phyloP scores from a whole-genome alignment of 2,113 vertebrate genomes.

The Ophthalmolycus amberensis region DNA sequence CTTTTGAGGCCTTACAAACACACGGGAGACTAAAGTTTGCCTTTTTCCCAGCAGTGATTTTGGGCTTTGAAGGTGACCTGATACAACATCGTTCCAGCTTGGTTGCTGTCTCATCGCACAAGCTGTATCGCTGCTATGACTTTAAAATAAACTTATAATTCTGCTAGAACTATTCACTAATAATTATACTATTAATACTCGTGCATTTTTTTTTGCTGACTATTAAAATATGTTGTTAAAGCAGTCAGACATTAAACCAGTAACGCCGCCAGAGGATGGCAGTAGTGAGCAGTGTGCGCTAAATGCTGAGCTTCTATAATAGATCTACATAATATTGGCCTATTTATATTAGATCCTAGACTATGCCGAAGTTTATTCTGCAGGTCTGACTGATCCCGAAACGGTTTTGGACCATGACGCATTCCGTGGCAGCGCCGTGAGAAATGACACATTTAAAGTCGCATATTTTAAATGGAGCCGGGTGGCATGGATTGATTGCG shows the following conservation, averaged over 20 bases:
- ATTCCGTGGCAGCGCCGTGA: neutral
- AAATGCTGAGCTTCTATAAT: neutral
- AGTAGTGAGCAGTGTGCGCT: constrained; percentile 11
- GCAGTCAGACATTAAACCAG: neutral
- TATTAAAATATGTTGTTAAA: no score
- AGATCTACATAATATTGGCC: neutral
- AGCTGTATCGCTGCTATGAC: neutral
- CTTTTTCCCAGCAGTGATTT: neutral
- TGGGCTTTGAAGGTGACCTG: constrained; percentile 17
- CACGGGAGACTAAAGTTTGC: neutral
- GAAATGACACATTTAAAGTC: neutral
- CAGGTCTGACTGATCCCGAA: neutral
- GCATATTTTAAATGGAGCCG: neutral
- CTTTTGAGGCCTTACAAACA: neutral
- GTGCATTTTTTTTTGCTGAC: no score
- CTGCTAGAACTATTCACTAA: no score
- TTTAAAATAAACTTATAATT: neutral
- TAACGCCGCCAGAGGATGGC: constrained; percentile 16
- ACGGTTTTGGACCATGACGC: accelerated
- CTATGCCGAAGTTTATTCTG: neutral
- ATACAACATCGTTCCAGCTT: neutral
- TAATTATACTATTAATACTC: no score
- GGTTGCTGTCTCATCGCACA: neutral
- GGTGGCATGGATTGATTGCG: no score
- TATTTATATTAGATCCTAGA: neutral